These are phyloP conservation scores for Protobothrops flavoviridis DNA, from an alignment of 2,113 vertebrate species.

Conservation along the genomic window DNA sequence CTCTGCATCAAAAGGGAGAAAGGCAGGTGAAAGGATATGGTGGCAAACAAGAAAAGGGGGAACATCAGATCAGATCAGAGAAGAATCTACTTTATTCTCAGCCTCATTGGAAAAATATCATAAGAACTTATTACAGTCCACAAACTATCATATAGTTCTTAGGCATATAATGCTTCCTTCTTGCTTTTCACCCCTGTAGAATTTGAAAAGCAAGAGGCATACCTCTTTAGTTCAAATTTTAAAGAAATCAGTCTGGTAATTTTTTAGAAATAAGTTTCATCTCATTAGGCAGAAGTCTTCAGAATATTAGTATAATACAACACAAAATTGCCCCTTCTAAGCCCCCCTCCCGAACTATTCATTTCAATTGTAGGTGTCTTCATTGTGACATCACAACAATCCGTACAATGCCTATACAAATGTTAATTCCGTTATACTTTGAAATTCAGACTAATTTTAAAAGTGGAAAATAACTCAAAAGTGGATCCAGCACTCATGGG, in stretches of 20 bases:
- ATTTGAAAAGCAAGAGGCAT: not conserved
- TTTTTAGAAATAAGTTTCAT: not conserved
- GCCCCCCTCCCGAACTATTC: not conserved
- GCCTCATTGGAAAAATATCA: not conserved
- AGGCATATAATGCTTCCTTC: not conserved
- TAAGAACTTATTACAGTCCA: not conserved
- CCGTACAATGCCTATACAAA: not conserved
- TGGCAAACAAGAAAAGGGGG: conserved; percentile 1
- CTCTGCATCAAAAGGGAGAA: conserved; percentile 24
- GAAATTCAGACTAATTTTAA: not conserved
- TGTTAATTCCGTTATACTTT: not conserved
- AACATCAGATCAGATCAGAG: not conserved
- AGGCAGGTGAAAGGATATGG: conserved; percentile 16
- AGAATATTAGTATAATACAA: not conserved
- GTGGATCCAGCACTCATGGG: not conserved
- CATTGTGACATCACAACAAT: not conserved
- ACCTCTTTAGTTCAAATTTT: not conserved
- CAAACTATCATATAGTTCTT: not conserved
- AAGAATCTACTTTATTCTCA: not conserved
- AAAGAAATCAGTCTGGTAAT: not conserved
- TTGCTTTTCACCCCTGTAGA: not conserved
- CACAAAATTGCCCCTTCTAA: not conserved
- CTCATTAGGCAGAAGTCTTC: not conserved
- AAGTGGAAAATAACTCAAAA: not conserved
- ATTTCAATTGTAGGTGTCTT: not conserved